Percentiles rank a stretch among this genome's conserved stretches.
These are phyloP conservation scores for Phoenicopterus ruber DNA, from an alignment of 2,113 vertebrate species.

Conservation along the genomic window DNA sequence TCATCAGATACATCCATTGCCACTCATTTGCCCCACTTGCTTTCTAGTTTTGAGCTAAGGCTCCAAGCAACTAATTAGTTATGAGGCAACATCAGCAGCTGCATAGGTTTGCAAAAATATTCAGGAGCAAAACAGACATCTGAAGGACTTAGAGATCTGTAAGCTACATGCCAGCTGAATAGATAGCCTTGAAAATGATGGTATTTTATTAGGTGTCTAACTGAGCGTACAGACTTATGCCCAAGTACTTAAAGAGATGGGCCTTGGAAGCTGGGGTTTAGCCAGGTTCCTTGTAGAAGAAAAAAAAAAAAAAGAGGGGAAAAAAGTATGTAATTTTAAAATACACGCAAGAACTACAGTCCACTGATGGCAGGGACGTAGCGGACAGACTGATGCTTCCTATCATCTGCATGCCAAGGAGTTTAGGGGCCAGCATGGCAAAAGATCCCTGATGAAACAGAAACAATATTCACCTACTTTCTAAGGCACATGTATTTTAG, in stretches of 20 bases:
- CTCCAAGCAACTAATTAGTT: neutral
- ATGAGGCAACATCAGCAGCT: neutral
- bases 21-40: neutral
- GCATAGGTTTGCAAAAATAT: neutral
- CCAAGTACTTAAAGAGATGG: neutral
- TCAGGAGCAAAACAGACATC: neutral
- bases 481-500: neutral
- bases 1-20: neutral
- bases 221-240: neutral
- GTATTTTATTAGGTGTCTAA: neutral
- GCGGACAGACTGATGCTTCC: neutral
- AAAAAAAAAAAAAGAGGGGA: no score
- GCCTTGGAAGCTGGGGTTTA: neutral
- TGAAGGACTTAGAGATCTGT: neutral
- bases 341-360: neutral
- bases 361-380: neutral
- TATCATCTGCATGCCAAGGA: no score
- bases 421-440: neutral
- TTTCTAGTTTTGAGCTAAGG: neutral
- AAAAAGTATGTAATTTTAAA: neutral
- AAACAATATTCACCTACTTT: neutral
- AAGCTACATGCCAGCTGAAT: neutral
- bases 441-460: neutral
- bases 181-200: neutral
- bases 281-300: neutral